These are phyloP conservation scores for Asbolus verrucosus DNA, from an alignment of 1,140 invertebrate species.

Conservation along the genomic window DNA sequence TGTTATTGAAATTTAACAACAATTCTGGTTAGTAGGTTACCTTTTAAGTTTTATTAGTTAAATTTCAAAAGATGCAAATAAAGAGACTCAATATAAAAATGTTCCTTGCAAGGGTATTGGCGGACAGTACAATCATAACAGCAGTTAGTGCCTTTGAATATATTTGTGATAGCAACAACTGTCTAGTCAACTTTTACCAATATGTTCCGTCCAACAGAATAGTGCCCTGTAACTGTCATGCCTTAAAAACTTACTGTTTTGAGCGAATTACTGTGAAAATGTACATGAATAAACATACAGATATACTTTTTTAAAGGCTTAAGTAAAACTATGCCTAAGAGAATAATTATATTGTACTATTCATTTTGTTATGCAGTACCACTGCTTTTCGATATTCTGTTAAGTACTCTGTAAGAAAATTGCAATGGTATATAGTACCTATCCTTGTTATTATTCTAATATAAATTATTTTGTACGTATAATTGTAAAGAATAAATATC, in stretches of 20 bases:
- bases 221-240: constrained; percentile 20
- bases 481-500: constrained; percentile 39
- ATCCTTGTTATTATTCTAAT: constrained; percentile 45
- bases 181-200: constrained; percentile 33
- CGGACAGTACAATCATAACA: constrained; percentile 12
- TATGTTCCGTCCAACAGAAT: constrained; percentile 33
- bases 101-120: constrained; percentile 14
- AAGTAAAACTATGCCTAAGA: constrained; percentile 28
- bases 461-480: constrained; percentile 51
- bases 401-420: constrained; percentile 35
- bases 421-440: constrained; percentile 41
- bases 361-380: constrained; percentile 31
- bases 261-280: no score
- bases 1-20: not conserved
- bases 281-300: constrained; percentile 32
- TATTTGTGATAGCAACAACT: constrained; percentile 37
- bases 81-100: constrained; percentile 5
- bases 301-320: constrained; percentile 11
- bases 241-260: constrained; percentile 20
- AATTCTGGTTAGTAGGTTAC: constrained; percentile 15
- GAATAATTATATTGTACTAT: no score
- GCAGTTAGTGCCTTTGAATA: constrained; percentile 8
- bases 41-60: constrained; percentile 3
- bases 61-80: not conserved
- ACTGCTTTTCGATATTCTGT: constrained; percentile 36